phyloP scores from a whole-genome alignment of 2,113 vertebrate genomes.

The Gasterosteus nipponicus region DNA sequence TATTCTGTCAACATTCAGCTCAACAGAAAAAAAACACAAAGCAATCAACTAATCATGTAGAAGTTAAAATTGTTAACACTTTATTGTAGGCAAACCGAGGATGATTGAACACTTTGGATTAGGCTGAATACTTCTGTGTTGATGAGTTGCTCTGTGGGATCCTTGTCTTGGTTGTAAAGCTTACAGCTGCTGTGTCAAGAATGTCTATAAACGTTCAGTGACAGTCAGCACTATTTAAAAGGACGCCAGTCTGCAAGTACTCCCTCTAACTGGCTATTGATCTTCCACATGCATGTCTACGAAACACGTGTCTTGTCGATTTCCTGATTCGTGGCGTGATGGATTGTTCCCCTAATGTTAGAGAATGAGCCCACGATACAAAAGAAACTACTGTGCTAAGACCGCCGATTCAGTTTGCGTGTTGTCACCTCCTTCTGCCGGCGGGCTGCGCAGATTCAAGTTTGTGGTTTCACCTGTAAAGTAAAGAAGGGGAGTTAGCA shows the following conservation, averaged over 20 bases:
- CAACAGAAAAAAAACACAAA: not conserved
- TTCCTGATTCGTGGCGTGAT: conserved; percentile 20
- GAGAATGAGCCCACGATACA: not conserved
- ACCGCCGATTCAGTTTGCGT: conserved; percentile 14
- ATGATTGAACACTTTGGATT: not conserved
- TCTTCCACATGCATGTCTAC: not conserved
- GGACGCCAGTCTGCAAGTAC: not conserved
- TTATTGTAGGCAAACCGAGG: not conserved
- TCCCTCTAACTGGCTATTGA: not conserved
- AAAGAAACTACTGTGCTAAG: not conserved
- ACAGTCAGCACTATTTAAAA: not conserved
- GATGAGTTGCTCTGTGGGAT: not conserved
- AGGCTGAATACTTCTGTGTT: not conserved
- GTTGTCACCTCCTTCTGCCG: conserved; percentile 21
- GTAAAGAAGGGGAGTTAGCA: conserved; percentile 19
- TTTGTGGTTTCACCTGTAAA: conserved; percentile 47
- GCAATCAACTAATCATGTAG: not conserved
- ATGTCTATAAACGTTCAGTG: not conserved
- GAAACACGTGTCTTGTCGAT: conserved; percentile 8
- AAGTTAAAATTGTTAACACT: not conserved
- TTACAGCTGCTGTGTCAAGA: not conserved
- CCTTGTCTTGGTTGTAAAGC: not conserved
- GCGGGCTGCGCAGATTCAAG: conserved; percentile 14
- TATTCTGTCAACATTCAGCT: not conserved
- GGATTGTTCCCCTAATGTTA: not conserved